Evolutionary conservation across 1,140 invertebrate species (phyloP).

Genomic region (Bombus sylvicola): DNA sequence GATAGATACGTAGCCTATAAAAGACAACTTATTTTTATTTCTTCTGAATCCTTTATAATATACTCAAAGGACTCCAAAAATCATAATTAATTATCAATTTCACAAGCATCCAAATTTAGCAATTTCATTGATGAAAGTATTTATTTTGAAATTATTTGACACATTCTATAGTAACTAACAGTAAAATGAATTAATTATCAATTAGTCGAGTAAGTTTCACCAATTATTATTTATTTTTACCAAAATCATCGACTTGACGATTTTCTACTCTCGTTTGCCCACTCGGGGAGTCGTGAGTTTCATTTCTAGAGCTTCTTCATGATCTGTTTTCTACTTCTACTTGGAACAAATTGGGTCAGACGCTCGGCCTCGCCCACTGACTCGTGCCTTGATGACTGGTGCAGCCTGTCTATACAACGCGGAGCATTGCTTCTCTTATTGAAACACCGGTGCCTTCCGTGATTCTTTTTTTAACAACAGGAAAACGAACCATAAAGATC

Average conservation of each 20-base stretch:
- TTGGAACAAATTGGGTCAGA: slow-evolving; percentile 29
- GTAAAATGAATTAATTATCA: too few species aligned
- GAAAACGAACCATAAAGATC: neutral
- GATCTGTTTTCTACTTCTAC: slow-evolving; percentile 25
- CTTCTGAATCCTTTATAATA: neutral
- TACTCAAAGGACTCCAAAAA: neutral
- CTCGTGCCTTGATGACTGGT: slow-evolving; percentile 7
- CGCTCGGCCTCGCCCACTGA: slow-evolving; percentile 21
- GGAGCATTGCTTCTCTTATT: neutral
- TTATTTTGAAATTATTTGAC: neutral
- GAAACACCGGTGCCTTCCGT: neutral
- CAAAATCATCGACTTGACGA: neutral
- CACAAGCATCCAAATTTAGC: neutral
- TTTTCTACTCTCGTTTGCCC: slow-evolving; percentile 5
- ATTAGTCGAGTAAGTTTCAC: neutral
- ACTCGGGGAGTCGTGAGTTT: neutral
- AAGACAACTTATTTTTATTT: neutral
- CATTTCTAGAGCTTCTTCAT: slow-evolving; percentile 22
- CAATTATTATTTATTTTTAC: neutral
- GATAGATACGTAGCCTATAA: neutral
- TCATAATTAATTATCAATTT: neutral
- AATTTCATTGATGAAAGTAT: neutral
- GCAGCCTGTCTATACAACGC: neutral
- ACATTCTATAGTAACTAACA: too few species aligned
- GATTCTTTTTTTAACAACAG: neutral